These are phyloP conservation scores for Chaetops frenatus DNA, from an alignment of 2,113 vertebrate species.

Conservation along the genomic window DNA sequence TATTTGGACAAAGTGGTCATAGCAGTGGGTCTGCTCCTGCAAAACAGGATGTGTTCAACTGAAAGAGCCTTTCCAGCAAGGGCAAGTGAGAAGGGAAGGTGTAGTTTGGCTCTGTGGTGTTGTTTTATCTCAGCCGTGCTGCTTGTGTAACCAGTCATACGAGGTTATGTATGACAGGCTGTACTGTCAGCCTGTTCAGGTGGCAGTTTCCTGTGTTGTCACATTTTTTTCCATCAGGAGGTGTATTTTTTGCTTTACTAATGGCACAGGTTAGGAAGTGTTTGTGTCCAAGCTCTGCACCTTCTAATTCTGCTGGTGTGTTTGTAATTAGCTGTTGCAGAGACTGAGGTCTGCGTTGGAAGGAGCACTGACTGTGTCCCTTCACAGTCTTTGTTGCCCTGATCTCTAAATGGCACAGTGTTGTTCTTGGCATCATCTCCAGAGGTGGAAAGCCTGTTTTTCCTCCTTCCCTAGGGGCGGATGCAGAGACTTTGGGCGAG, in stretches of 20 bases:
- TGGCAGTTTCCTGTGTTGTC: background rate
- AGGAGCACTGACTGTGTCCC: background rate
- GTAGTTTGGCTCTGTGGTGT: background rate
- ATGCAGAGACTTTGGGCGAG: background rate
- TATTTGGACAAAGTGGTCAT: background rate
- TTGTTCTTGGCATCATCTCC: background rate
- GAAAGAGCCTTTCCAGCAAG: background rate
- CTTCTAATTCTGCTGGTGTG: background rate
- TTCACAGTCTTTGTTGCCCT: background rate
- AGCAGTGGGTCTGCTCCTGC: background rate
- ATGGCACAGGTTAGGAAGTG: background rate
- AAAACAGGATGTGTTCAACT: background rate
- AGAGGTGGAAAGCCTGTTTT: conserved; percentile 32
- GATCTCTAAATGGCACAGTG: background rate
- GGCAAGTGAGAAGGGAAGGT: background rate
- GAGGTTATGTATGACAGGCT: too few relatives aligned
- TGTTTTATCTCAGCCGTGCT: background rate
- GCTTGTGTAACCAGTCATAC: background rate
- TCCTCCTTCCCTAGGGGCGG: background rate
- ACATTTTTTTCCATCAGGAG: background rate
- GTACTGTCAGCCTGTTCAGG: background rate
- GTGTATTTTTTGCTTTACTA: background rate
- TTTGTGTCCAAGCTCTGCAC: background rate
- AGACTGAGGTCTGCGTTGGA: background rate
- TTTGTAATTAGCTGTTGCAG: background rate